Conservation (phyloP, 2,797 vertebrate genomes). For the Diplodus puntazzo region DNA sequence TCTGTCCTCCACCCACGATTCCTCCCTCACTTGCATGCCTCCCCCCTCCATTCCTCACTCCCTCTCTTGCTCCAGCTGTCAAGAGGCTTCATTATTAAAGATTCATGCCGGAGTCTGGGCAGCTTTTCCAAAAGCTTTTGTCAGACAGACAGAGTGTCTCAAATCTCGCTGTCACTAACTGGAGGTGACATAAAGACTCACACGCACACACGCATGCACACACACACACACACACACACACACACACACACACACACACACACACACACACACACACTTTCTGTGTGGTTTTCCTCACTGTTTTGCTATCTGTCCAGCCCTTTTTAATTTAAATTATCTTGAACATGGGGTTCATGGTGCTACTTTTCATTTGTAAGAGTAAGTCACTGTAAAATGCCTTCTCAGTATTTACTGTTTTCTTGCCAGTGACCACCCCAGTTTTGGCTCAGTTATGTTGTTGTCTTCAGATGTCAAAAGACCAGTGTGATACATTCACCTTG, state of each 20-base stretch:
- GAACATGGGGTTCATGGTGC: constrained; percentile 17
- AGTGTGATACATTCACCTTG: background rate
- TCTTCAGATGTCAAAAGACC: constrained; percentile 1
- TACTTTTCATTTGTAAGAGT: constrained; percentile 7
- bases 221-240: background rate
- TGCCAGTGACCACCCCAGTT: background rate
- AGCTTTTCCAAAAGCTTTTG: constrained; percentile 83
- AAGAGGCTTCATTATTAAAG: constrained; percentile 85
- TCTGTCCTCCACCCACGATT: constrained; percentile 55
- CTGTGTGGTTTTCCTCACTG: constrained; percentile 14
- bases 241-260: constrained; percentile 11
- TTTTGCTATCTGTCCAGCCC: constrained; percentile 12
- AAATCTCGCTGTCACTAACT: constrained; percentile 78
- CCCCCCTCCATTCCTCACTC: constrained; percentile 37
- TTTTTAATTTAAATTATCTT: constrained; percentile 36
- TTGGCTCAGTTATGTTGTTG: background rate
- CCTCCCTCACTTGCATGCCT: constrained; percentile 55
- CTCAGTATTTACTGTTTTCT: background rate
- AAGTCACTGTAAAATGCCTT: background rate
- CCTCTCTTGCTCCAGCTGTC: constrained; percentile 78
- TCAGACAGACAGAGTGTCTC: constrained; percentile 81
- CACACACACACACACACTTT: constrained; percentile 10
- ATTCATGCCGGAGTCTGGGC: constrained; percentile 82
- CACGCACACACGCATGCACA: background rate
- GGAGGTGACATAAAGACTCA: constrained; percentile 75